Base-by-base conservation (phyloP, 2,888 invertebrate genomes). In the Euzophera pinguis region DNA sequence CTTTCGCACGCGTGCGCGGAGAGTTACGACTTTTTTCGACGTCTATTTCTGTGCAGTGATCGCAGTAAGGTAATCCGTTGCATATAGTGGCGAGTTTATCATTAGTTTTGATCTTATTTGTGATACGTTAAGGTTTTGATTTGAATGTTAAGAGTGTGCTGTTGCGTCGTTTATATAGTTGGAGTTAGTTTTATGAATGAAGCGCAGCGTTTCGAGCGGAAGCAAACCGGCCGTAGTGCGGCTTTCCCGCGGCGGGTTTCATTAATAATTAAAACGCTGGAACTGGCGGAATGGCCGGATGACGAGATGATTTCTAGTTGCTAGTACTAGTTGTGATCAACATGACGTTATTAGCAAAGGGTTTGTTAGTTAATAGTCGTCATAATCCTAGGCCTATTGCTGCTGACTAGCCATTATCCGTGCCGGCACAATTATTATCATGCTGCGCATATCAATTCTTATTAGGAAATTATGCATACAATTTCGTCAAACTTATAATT, bases 251-350 rank as follows among this genome's bases (percentile, higher is more conserved):
- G 80, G 78, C 73, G 79, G 81, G 88, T 88, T 89, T 88, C 90
- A 89, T 90, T 89, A 89, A 90, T 88, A 89, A 89, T 89, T 89
- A 89, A 89, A 90, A 86, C 78, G 71, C 79, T 70, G 80, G 84
- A 78, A 84, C 79, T 79, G 75, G 78, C 79, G 78, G 86, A 87
- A 86, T 86, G 85, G 69, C 88, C 88, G 90, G 90, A 89, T 84
- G 88, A 65, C 61, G 77, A 80, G 86, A 87, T 86, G 86, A 81
- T 90, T 89, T 89, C 90, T 88, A 88, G 84, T 73, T 70, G 73
- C 74, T 74, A 72, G 75, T 14, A 35, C 22, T 62, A 75, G 69
- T 22, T 22, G 3, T 22, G 22, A 22, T 22, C 22, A 5, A 22
- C 3, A 39, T 39, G 6, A 16, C 9, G 4, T 14, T 38, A 6